Conservation (phyloP, 1,140 invertebrate species). For the Drosophila truncata region DNA sequence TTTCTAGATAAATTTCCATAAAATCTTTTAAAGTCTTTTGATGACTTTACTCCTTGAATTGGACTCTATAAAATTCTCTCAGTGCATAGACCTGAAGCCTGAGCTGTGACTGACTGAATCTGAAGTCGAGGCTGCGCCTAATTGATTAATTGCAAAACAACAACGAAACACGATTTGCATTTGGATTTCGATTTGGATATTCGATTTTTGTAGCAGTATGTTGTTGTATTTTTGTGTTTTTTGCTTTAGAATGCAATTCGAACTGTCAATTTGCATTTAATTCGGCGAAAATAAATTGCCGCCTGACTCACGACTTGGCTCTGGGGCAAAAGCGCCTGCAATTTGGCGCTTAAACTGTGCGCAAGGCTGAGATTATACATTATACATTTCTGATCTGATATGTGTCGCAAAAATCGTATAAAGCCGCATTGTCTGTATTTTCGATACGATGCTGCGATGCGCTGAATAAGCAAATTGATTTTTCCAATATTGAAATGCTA, state of each 20-base stretch:
- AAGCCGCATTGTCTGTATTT: constrained; percentile 42
- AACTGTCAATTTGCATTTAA: constrained; percentile 83
- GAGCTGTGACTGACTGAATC: constrained; percentile 26
- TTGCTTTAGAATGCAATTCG: constrained; percentile 76
- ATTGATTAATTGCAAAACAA: constrained; percentile 84
- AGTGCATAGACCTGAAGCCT: constrained; percentile 26
- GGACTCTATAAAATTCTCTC: background rate
- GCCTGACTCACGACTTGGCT: constrained; percentile 77
- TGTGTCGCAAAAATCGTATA: constrained; percentile 44
- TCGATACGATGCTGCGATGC: constrained; percentile 40
- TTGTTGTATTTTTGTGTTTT: constrained; percentile 16
- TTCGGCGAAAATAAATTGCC: constrained; percentile 81
- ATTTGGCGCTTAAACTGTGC: constrained; percentile 60
- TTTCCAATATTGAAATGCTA: constrained; percentile 59
- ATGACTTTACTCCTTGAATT: background rate
- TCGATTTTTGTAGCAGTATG: constrained; percentile 39
- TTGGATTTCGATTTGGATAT: constrained; percentile 68
- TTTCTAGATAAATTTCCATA: background rate
- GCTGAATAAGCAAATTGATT: constrained; percentile 39
- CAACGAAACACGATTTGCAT: constrained; percentile 78
- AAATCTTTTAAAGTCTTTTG: background rate
- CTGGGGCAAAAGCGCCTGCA: constrained; percentile 40
- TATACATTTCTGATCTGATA: constrained; percentile 45
- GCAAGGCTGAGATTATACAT: constrained; percentile 65
- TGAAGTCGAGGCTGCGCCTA: constrained; percentile 65